Evolutionary conservation across 2,888 invertebrate genomes (phyloP), one percentile per base, ranked within the genome.

Genomic region (Dasysyrphus tricinctus): DNA sequence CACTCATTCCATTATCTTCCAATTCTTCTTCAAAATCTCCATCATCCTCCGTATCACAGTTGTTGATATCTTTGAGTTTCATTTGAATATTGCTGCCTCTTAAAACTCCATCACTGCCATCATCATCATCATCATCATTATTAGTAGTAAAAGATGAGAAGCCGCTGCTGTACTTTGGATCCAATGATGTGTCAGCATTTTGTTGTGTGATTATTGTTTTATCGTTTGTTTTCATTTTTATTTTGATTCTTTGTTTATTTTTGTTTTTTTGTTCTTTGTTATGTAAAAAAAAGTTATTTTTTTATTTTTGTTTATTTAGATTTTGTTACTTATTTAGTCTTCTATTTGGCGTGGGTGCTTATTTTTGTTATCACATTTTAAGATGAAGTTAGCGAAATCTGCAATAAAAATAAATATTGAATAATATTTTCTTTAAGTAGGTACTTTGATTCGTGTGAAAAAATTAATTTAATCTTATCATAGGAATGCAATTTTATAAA

Each of bases 151-250:
- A 51, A 14, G 54, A 51, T 51, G 73, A 69, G 5, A 70, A 29
- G 4, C 29, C 14, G 37, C 12, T 51, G 14, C 14, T 75, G 56
- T 47, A 61, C 84, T 74, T 85, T 81, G 75, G 39, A 63, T 59
- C 49, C n/a, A 34, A 11, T 42, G 61, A 11, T 42, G 61, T 56
- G 57, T 85, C 74, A 44, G 19, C 61, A 44, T 63, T 51, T 32
- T 74, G 44, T 42, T 69, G 61, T 54, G 77, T 77, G 42, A 78
- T 70, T 7, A 78, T 69, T 70, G 74, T 85, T 78, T 78, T 77
- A 63, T 85, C 81, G 69, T 69, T 85, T 70, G 73, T 44, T 74
- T 81, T 81, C 85, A 85, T 85, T 56, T 77, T 83, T 29, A 14
- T 51, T 47, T 34, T 32, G 12, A 9, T 8, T 69, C n/a, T n/a